phyloP scores from a whole-genome alignment of 2,113 vertebrate species.

The Oxyura jamaicensis region DNA sequence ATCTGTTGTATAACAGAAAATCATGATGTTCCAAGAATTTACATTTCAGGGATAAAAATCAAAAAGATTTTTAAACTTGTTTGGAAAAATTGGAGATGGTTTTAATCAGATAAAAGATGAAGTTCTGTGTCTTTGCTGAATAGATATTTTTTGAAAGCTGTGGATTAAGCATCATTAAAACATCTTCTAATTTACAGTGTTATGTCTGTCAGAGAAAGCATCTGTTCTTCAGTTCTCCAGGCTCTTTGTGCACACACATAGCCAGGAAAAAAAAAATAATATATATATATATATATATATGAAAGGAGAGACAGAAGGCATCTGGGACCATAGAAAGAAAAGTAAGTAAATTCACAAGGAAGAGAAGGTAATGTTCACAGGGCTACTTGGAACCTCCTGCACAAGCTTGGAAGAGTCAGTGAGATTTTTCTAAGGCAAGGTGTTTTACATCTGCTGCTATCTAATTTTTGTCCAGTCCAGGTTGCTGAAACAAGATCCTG shows the following conservation, averaged over 20 bases:
- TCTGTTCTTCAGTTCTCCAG: not conserved
- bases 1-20: not conserved
- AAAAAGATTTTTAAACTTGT: not conserved
- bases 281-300: no score
- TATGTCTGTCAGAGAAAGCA: not conserved
- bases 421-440: not conserved
- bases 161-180: not conserved
- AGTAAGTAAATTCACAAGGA: not conserved
- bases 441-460: not conserved
- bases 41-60: not conserved
- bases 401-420: not conserved
- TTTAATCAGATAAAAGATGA: not conserved
- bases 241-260: not conserved
- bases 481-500: not conserved
- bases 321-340: not conserved
- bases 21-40: not conserved
- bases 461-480: not conserved
- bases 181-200: not conserved
- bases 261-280: not conserved
- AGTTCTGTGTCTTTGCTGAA: not conserved
- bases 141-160: slow-evolving; percentile 1
- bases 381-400: not conserved
- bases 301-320: not conserved
- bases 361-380: not conserved
- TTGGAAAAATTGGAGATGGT: not conserved